Evolutionary conservation across 2,113 vertebrate genomes (phyloP), one percentile per base, ranked within the genome.

Genomic region (Gambusia affinis): DNA sequence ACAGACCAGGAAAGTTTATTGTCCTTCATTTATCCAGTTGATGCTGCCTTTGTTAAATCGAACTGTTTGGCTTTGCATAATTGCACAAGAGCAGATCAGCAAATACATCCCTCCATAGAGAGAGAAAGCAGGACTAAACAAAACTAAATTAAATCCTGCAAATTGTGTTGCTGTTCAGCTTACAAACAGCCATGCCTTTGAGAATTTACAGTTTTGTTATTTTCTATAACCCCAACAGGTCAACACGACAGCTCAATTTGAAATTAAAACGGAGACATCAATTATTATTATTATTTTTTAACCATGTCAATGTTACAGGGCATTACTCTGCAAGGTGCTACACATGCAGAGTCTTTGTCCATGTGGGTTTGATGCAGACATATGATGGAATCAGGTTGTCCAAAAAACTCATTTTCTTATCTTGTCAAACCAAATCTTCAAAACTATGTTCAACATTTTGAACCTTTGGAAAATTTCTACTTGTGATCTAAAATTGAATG

Each of bases 41-140:
- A 67, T 71, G 51, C 70, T 51, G 65, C 54, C 66, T 67, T 39
- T 89, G 72, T 89, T 89, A 83, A 78, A 54, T 68, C 42, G 60
- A 80, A 78, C 44, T 85, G 85, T 91, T 81, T 89, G 84, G 64
- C 67, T 85, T 57, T 60, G 57, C 69, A 37, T 44, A 72, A 74
- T 76, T 73, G 82, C 76, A 75, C 73, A 5, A 37, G 68, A 73
- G 60, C 73, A 68, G 73, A 72, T 86, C 63, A 76, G 79, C 70
- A 85, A 86, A 88, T 74, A 85, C 60, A 83, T 54, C 75, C 74
- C 77, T 70, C 72, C 30, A 64, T 44, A 51, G 72, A n/a, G 76
- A 64, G 70, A 61, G 14, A 66, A 73, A 70, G 67, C 75, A 73
- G 64, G 64, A 80, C 73, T 79, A 66, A 77, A 84, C 72, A 37